Evolutionary conservation across 1,140 invertebrate species (phyloP).

Genomic region (Eurosta solidaginis): DNA sequence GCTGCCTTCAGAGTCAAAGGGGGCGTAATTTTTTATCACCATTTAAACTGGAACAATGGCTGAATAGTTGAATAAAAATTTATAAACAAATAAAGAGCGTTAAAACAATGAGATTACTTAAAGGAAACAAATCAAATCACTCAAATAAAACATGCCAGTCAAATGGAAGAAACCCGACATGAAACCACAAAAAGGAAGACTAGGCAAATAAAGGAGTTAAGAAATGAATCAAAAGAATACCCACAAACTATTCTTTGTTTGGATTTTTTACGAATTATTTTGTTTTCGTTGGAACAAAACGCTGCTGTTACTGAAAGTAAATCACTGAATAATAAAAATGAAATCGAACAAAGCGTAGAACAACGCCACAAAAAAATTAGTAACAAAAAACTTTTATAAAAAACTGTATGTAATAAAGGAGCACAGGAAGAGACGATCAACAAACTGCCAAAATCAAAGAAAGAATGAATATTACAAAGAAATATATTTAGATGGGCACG

Average conservation of each 20-base stretch:
- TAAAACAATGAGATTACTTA: neutral
- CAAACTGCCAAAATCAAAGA: conserved; percentile 17
- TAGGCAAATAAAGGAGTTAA: neutral
- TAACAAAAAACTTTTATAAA: conserved; percentile 12
- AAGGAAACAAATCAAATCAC: conserved; percentile 26
- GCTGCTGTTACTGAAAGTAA: neutral
- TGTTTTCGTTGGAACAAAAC: neutral
- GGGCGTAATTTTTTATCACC: conserved; percentile 9
- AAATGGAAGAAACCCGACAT: conserved; percentile 1
- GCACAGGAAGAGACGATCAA: conserved; percentile 27
- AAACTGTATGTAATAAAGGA: conserved; percentile 6
- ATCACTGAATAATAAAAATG: conserved; percentile 1
- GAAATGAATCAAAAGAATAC: neutral
- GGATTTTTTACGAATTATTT: neutral
- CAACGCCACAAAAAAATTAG: neutral
- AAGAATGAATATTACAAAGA: neutral
- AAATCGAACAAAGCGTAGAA: neutral
- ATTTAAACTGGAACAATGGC: neutral
- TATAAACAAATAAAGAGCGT: neutral
- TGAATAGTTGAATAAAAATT: too few relatives aligned
- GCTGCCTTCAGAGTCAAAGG: neutral
- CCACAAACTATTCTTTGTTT: neutral
- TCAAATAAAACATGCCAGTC: neutral
- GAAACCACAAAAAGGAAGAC: neutral
- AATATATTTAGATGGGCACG: too few relatives aligned